phyloP scores from a whole-genome alignment of 1,140 invertebrate genomes.

The Drosophila hydei region DNA sequence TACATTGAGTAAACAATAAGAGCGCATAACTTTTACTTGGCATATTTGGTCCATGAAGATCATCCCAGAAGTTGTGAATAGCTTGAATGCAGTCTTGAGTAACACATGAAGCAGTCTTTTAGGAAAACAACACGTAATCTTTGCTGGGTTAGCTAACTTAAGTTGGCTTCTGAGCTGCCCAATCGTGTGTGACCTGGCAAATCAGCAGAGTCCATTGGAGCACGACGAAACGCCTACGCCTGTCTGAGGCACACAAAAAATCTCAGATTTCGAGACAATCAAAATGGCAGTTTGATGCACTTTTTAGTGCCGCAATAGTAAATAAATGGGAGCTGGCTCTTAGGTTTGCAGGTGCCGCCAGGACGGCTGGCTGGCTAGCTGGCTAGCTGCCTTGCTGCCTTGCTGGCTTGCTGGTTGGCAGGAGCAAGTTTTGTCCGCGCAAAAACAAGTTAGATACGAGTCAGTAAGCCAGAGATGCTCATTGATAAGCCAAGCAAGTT shows the following conservation, averaged over 20 bases:
- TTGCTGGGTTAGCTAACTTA: slow-evolving; percentile 24
- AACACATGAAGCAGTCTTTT: neutral
- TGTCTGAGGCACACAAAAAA: slow-evolving; percentile 11
- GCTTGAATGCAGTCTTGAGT: slow-evolving; percentile 30
- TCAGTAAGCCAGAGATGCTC: slow-evolving; percentile 34
- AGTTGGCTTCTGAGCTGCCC: slow-evolving; percentile 7
- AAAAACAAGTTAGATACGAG: slow-evolving; percentile 25
- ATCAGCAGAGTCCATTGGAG: slow-evolving; percentile 49
- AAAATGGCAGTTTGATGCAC: slow-evolving; percentile 62
- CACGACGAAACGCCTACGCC: slow-evolving; percentile 36
- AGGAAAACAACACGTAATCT: slow-evolving; percentile 13
- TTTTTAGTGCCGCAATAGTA: neutral
- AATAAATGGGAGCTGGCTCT: no score
- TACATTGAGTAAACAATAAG: slow-evolving; percentile 12
- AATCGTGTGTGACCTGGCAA: slow-evolving; percentile 58
- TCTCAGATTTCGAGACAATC: slow-evolving; percentile 34
- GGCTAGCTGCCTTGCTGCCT: no score
- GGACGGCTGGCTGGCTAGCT: slow-evolving; percentile 11
- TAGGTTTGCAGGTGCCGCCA: slow-evolving; percentile 24
- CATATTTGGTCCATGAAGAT: slow-evolving; percentile 25
- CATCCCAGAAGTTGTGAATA: slow-evolving; percentile 38
- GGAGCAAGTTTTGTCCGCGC: slow-evolving; percentile 28
- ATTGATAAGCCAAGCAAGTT: slow-evolving; percentile 54
- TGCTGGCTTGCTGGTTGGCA: neutral
- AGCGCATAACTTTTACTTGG: slow-evolving; percentile 45